phyloP scores from a whole-genome alignment of 1,140 invertebrate genomes.

The Periplaneta americana region DNA sequence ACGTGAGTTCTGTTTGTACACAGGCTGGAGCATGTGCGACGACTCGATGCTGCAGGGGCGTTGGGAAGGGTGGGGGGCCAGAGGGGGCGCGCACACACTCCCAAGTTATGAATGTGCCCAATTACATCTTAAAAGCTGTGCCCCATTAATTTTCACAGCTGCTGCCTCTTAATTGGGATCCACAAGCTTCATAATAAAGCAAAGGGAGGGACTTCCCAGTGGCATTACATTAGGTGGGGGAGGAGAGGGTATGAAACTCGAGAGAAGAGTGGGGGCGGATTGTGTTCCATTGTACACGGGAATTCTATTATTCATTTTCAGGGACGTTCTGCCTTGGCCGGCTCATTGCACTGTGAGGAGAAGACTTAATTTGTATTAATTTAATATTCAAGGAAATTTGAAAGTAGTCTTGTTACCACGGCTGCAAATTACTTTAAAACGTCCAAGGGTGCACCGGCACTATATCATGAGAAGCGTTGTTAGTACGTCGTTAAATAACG shows the following conservation, averaged over 20 bases:
- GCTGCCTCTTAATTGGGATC: constrained; percentile 57
- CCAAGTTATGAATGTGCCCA: constrained; percentile 55
- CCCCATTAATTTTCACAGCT: constrained; percentile 62
- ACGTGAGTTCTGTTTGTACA: not conserved
- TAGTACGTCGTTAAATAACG: not conserved
- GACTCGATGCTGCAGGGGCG: not conserved
- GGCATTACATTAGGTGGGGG: constrained; percentile 16
- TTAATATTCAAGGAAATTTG: not conserved
- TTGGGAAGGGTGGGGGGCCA: not conserved
- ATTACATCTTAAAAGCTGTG: constrained; percentile 61
- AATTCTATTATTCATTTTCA: not conserved
- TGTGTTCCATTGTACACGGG: constrained; percentile 10
- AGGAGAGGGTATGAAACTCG: constrained; percentile 9
- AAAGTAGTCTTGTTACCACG: not conserved
- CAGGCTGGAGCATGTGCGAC: not conserved
- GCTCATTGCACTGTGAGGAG: not conserved
- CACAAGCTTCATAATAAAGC: constrained; percentile 52
- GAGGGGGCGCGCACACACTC: not conserved
- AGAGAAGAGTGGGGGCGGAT: not conserved
- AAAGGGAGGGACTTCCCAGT: constrained; percentile 14
- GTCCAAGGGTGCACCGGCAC: too few relatives aligned
- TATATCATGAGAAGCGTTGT: not conserved
- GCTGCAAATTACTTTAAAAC: not conserved
- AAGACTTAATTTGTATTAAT: not conserved
- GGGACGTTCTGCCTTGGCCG: not conserved